These are phyloP conservation scores for Bombus confusus DNA, from an alignment of 1,140 invertebrate species.

Conservation along the genomic window DNA sequence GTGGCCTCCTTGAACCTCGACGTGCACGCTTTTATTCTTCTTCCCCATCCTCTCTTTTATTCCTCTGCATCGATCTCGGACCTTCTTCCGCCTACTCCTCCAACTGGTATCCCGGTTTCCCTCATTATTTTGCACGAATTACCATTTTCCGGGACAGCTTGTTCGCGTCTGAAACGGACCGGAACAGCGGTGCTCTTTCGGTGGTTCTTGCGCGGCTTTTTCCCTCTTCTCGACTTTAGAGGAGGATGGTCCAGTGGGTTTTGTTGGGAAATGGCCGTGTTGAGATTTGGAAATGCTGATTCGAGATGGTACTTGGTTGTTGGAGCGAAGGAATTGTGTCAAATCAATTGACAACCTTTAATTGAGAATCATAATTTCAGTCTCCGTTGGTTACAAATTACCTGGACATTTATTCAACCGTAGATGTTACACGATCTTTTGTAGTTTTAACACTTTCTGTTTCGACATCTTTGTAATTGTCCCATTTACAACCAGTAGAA, in stretches of 20 bases:
- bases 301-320: no score
- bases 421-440: no score
- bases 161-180: conserved; percentile 45
- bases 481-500: background rate
- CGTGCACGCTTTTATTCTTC: background rate
- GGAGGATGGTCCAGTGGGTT: background rate
- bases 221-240: background rate
- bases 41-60: background rate
- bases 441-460: background rate
- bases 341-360: background rate
- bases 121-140: conserved; percentile 59
- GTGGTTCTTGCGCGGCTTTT: background rate
- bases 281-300: no score
- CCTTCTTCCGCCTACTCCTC: no score
- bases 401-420: no score
- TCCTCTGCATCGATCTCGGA: background rate
- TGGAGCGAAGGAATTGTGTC: background rate
- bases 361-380: no score
- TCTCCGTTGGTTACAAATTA: no score
- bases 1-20: background rate
- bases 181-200: conserved; percentile 24
- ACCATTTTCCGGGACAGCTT: conserved; percentile 48
- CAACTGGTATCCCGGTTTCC: background rate
- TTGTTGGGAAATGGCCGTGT: background rate
- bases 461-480: background rate